phyloP scores from a whole-genome alignment of 2,888 invertebrate genomes.

The Xestia c-nigrum region DNA sequence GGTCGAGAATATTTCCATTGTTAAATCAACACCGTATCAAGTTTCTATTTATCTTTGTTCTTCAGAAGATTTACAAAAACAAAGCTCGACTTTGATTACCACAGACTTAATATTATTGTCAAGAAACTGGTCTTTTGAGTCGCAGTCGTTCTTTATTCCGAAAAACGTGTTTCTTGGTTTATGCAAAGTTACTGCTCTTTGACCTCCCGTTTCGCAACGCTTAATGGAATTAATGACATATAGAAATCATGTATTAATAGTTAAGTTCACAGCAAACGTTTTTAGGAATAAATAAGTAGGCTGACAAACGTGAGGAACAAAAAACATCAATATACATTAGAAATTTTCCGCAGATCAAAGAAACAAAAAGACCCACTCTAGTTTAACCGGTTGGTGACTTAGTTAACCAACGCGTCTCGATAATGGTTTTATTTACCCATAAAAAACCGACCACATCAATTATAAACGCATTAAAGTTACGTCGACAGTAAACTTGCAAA shows the following conservation, averaged over 20 bases:
- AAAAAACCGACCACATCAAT: constrained; percentile 45
- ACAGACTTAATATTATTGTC: neutral
- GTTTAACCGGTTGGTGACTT: constrained; percentile 37
- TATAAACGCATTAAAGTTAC: constrained; percentile 55
- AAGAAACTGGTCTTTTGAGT: constrained; percentile 32
- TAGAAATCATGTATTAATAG: constrained; percentile 1
- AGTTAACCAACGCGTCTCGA: constrained; percentile 9
- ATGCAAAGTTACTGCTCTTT: constrained; percentile 36
- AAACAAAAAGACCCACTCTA: neutral
- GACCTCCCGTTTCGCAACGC: constrained; percentile 22
- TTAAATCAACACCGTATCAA: neutral
- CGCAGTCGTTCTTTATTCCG: neutral
- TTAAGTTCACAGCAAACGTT: neutral
- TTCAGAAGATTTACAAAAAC: neutral
- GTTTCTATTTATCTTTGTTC: constrained; percentile 4
- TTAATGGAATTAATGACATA: constrained; percentile 18
- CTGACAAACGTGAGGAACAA: neutral
- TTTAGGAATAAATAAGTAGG: constrained; percentile 4
- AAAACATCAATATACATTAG: constrained; percentile 3
- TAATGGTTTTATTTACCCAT: constrained; percentile 27
- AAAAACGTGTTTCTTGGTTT: constrained; percentile 27
- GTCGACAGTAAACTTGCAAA: constrained; percentile 43
- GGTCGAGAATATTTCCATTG: constrained; percentile 11
- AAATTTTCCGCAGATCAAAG: constrained; percentile 33
- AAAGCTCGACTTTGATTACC: neutral